A percentile compares a stretch with the other conserved stretches of the same genome.
These are phyloP conservation scores for Carassius gibelio DNA, from an alignment of 2,113 vertebrate genomes.

Conservation along the genomic window DNA sequence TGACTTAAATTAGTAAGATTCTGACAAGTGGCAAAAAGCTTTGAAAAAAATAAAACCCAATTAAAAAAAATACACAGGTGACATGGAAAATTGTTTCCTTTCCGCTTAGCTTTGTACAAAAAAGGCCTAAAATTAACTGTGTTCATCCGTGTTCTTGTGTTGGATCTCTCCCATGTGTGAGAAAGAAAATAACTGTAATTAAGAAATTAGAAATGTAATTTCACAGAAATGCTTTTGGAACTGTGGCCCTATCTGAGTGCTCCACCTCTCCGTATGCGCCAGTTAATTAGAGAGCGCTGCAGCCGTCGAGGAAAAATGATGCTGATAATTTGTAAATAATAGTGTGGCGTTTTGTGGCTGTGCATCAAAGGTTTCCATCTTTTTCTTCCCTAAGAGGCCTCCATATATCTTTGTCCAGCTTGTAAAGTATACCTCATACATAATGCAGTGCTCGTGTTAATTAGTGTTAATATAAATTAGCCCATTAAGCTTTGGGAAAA, in stretches of 20 bases:
- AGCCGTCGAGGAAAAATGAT: slow-evolving; percentile 49
- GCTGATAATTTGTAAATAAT: slow-evolving; percentile 60
- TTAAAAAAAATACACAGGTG: slow-evolving; percentile 18
- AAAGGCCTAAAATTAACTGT: slow-evolving; percentile 2
- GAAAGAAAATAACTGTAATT: slow-evolving; percentile 61
- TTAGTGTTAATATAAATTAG: slow-evolving; percentile 64
- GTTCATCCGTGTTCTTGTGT: slow-evolving; percentile 31
- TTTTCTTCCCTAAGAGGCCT: slow-evolving; percentile 19
- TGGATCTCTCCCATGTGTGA: slow-evolving; percentile 45
- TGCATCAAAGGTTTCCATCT: slow-evolving; percentile 35
- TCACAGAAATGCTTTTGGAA: slow-evolving; percentile 59
- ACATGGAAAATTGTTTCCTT: background rate
- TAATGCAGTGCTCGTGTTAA: slow-evolving; percentile 51
- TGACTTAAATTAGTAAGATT: background rate
- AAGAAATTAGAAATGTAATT: slow-evolving; percentile 62
- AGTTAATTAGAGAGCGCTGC: slow-evolving; percentile 54
- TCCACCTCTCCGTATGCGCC: slow-evolving; percentile 53
- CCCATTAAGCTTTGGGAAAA: slow-evolving; percentile 61
- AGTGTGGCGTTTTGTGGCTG: slow-evolving; percentile 42
- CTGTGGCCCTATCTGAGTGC: slow-evolving; percentile 46
- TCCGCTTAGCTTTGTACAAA: slow-evolving; percentile 4
- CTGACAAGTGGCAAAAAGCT: slow-evolving; percentile 1
- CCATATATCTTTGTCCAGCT: slow-evolving; percentile 36
- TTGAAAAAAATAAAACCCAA: background rate
- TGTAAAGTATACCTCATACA: slow-evolving; percentile 58